Conservation (phyloP, 2,113 vertebrate genomes). For the Mus musculus region GRCm39 chr1:74741001-74741500, state of each 20-base stretch:
- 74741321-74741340: not conserved
- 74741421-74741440: not conserved
- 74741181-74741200: constrained; percentile 16
- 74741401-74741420: not conserved
- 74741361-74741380: not conserved
- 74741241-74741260: not conserved
- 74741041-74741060: not conserved
- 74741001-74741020: not conserved
- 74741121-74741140: not conserved
- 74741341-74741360: not conserved
- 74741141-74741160: constrained; percentile 4
- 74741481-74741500: not conserved
- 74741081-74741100: not conserved
- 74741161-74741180: not conserved
- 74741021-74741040: not conserved
- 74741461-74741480: not conserved
- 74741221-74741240: not conserved
- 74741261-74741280: not conserved
- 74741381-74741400: not conserved
- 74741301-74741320: not conserved
- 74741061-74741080: not conserved
- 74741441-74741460: not conserved
- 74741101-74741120: not conserved
- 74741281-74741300: not conserved
- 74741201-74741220: not conserved